phyloP scores from a whole-genome alignment of 2,113 vertebrate genomes.

The Rhynchomys soricoides region DNA sequence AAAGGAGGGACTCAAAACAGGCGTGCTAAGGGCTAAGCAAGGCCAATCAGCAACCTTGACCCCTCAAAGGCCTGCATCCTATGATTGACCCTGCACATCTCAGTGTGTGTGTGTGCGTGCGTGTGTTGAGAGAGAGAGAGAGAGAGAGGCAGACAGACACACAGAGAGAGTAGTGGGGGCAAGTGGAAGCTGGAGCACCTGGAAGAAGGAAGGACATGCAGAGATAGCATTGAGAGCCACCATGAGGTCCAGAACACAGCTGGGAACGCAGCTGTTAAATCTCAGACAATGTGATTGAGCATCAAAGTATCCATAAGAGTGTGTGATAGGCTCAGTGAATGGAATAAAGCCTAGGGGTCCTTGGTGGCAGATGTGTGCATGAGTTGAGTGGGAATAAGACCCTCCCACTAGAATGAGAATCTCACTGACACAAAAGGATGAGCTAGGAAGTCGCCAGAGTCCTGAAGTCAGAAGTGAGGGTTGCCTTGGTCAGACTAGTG shows the following conservation, averaged over 20 bases:
- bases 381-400: no score
- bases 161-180: no score
- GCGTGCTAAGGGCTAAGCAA: rapidly evolving
- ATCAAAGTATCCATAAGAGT: rapidly evolving
- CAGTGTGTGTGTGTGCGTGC: rapidly evolving
- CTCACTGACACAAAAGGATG: background rate
- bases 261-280: background rate
- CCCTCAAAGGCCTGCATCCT: rapidly evolving
- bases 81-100: background rate
- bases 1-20: background rate
- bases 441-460: rapidly evolving
- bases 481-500: background rate
- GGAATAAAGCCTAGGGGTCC: background rate
- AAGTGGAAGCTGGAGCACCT: rapidly evolving
- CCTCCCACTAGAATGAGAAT: background rate
- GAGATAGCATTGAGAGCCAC: background rate
- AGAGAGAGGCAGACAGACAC: no score
- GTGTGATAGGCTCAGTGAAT: no score
- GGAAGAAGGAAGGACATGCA: no score
- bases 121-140: background rate
- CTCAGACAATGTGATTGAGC: background rate
- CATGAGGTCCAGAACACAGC: background rate
- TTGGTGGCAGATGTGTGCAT: rapidly evolving
- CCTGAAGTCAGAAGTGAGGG: background rate
- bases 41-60: rapidly evolving